phyloP scores from a whole-genome alignment of 1,140 invertebrate genomes.

The Halyomorpha halys region DNA sequence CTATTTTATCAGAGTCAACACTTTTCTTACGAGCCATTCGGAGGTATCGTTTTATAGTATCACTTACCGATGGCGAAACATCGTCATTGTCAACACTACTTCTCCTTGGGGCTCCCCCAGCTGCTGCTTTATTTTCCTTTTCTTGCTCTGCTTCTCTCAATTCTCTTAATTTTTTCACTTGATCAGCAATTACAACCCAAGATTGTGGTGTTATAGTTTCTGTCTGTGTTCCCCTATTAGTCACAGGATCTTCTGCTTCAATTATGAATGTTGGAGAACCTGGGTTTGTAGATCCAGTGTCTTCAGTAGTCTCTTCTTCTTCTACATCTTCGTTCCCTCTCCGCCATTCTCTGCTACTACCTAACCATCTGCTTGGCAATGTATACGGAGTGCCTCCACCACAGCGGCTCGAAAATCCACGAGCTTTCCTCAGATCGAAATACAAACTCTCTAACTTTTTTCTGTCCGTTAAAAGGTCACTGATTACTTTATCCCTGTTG shows the following conservation, averaged over 20 bases:
- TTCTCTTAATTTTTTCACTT: conserved; percentile 35
- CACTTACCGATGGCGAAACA: conserved; percentile 71
- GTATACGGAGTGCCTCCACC: conserved; percentile 28
- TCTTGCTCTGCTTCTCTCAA: conserved; percentile 35
- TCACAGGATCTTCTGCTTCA: conserved; percentile 42
- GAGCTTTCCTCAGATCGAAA: conserved; percentile 56
- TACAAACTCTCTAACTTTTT: conserved; percentile 59
- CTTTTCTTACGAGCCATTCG: conserved; percentile 77
- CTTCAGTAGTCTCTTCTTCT: conserved; percentile 22
- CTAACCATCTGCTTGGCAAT: not conserved
- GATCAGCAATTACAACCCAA: conserved; percentile 41
- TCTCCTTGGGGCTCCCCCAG: conserved; percentile 43
- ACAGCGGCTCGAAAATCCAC: conserved; percentile 45
- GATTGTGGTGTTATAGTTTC: conserved; percentile 44
- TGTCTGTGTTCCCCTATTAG: conserved; percentile 46
- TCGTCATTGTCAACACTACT: conserved; percentile 72
- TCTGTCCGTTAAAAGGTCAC: conserved; percentile 56
- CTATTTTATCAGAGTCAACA: conserved; percentile 63
- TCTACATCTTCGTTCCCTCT: conserved; percentile 12
- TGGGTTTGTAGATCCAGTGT: conserved; percentile 7
- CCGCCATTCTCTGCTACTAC: conserved; percentile 4
- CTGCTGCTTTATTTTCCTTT: conserved; percentile 35
- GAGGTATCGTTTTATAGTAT: conserved; percentile 72
- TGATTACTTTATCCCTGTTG: conserved; percentile 54
- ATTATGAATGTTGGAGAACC: conserved; percentile 53